These are phyloP conservation scores for Miniopterus natalensis DNA, from an alignment of 2,113 vertebrate species.

Conservation along the genomic window DNA sequence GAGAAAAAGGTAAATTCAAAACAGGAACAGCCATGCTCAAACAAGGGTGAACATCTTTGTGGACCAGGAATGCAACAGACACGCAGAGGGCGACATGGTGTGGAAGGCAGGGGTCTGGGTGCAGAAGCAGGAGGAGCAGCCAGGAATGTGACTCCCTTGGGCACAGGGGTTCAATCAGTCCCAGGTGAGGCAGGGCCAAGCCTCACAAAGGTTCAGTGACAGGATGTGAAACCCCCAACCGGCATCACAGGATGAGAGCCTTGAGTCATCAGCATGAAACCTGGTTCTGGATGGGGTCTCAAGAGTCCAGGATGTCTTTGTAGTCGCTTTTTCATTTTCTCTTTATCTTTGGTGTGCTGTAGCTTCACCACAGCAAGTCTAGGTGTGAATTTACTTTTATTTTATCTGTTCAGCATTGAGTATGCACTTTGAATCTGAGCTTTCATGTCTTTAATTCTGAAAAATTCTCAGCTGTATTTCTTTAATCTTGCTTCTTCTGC, in stretches of 20 bases:
- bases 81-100: too few relatives aligned
- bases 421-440: constrained; percentile 38
- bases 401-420: constrained; percentile 50
- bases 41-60: not conserved
- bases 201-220: not conserved
- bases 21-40: not conserved
- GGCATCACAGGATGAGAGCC: not conserved
- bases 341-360: not conserved
- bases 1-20: not conserved
- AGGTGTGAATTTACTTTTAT: constrained; percentile 47
- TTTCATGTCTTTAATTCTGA: constrained; percentile 26
- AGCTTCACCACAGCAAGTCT: not conserved
- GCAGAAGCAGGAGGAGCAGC: not conserved
- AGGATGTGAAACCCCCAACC: too few relatives aligned
- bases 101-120: not conserved
- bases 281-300: not conserved
- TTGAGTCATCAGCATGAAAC: not conserved
- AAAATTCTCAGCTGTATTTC: constrained; percentile 35
- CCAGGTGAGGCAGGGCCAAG: not conserved
- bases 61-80: not conserved
- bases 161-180: not conserved
- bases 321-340: not conserved
- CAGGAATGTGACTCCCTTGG: not conserved
- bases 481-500: constrained; percentile 64
- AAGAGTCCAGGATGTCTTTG: not conserved